Evolutionary conservation across 2,797 vertebrate species (phyloP).

Genomic region (Urophycis tenuis): DNA sequence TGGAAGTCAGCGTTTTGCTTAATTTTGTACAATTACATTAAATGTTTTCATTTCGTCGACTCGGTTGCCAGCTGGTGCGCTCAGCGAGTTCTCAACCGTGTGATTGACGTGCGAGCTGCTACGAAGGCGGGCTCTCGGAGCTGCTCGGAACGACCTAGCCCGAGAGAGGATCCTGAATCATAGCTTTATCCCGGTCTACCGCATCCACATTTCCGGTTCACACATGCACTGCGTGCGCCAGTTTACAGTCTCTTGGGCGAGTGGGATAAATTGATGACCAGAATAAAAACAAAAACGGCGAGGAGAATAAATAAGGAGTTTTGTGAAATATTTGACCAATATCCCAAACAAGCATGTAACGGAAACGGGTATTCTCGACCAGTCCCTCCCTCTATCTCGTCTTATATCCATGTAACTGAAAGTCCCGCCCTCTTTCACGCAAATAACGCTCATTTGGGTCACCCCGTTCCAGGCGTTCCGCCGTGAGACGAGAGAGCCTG

Average conservation of each 20-base stretch:
- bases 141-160: neutral
- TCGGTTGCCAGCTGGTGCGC: conserved; percentile 40
- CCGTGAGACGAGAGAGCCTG: neutral
- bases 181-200: neutral
- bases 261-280: neutral
- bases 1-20: neutral
- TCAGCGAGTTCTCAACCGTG: conserved; percentile 39
- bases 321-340: neutral
- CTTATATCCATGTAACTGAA: neutral
- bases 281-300: neutral
- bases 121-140: conserved; percentile 44
- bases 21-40: neutral
- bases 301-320: neutral
- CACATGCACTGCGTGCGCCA: neutral
- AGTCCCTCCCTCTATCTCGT: neutral
- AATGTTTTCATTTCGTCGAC: neutral
- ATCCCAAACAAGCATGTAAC: neutral
- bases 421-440: neutral
- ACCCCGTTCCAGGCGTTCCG: neutral
- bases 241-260: neutral
- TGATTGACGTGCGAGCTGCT: conserved; percentile 56
- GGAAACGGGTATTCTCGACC: neutral
- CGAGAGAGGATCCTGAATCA: neutral
- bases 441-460: neutral
- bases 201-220: neutral